Evolutionary conservation across 53 echinoderm and acorn worm species (phyloP).

Genomic region (Holothuria scabra): DNA sequence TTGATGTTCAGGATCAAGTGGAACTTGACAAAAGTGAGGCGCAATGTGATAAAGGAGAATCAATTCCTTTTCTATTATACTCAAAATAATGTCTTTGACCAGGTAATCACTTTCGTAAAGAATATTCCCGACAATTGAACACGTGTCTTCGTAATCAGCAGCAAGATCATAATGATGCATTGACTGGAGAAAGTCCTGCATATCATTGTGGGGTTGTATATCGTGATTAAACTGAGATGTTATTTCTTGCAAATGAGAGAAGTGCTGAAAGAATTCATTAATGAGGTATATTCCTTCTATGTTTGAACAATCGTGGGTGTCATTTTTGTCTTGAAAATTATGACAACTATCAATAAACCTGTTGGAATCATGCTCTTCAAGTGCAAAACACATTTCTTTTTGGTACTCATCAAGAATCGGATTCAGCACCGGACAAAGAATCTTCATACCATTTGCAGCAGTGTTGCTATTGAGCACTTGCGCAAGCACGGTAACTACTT

Average conservation of each 20-base stretch:
- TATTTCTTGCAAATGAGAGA: no score
- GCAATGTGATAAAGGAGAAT: not conserved
- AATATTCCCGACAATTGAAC: no score
- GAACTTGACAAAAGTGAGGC: conserved; percentile 5
- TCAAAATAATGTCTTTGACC: no score
- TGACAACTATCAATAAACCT: not conserved
- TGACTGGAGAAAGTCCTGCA: no score
- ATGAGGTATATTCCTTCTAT: conserved; percentile 9
- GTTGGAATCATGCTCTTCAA: not conserved
- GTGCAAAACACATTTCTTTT: conserved; percentile 6
- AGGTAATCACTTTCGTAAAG: no score
- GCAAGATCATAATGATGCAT: no score
- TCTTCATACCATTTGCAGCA: not conserved
- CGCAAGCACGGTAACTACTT: not conserved
- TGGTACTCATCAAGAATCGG: not conserved
- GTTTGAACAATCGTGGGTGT: not conserved
- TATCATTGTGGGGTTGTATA: no score
- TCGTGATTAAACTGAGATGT: no score
- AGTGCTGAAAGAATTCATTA: not conserved
- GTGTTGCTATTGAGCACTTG: not conserved
- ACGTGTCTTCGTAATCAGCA: no score
- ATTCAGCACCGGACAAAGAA: conserved; percentile 20
- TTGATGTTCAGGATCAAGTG: conserved; percentile 29
- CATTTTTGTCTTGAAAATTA: not conserved
- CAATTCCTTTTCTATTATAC: not conserved